phyloP scores from a whole-genome alignment of 2,113 vertebrate species.

The Parus major region DNA sequence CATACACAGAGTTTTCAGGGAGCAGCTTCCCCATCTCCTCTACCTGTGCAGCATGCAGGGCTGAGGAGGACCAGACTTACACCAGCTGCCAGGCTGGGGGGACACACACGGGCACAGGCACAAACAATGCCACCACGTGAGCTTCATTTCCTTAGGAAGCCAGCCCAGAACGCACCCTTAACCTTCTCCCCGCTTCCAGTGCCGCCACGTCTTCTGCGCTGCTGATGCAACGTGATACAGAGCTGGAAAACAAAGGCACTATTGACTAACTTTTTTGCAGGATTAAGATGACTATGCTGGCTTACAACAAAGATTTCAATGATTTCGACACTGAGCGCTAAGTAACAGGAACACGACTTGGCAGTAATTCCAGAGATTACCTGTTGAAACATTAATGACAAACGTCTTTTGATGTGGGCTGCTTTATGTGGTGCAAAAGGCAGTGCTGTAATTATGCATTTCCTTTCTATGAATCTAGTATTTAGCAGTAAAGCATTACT shows the following conservation, averaged over 20 bases:
- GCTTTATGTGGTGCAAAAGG: conserved; percentile 55
- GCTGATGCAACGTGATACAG: conserved; percentile 27
- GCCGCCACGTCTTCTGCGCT: neutral
- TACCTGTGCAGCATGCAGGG: neutral
- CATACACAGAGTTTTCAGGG: neutral
- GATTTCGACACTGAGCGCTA: neutral
- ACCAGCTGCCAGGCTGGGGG: neutral
- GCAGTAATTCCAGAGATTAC: conserved; percentile 64
- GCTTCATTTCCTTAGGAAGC: neutral
- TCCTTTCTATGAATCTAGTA: conserved; percentile 54
- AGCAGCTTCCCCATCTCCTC: neutral
- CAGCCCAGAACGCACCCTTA: neutral
- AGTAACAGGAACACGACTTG: conserved; percentile 56
- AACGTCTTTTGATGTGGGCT: conserved; percentile 73
- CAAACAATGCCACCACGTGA: neutral
- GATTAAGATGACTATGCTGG: conserved; percentile 55
- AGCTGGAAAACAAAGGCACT: conserved; percentile 58
- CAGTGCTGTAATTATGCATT: conserved; percentile 53
- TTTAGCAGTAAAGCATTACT: conserved; percentile 8
- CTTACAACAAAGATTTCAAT: conserved; percentile 46
- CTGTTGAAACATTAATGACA: conserved; percentile 68
- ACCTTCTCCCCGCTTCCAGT: neutral
- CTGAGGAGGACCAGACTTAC: fast-evolving
- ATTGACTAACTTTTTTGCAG: conserved; percentile 49
- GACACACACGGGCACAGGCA: fast-evolving